phyloP scores from a whole-genome alignment of 2,888 invertebrate genomes.

The Polietes domitor region DNA sequence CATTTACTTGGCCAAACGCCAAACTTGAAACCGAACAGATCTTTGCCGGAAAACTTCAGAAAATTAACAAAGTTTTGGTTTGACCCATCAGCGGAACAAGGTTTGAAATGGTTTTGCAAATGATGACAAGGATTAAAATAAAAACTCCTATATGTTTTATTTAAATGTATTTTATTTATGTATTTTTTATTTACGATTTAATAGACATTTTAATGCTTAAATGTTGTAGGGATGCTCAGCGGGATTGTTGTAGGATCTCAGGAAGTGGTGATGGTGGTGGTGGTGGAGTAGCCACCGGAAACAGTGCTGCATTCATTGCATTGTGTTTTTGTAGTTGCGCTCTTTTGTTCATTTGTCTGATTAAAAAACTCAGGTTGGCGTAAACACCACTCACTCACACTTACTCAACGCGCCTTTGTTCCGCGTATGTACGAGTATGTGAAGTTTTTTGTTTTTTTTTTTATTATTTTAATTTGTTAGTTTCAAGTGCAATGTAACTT shows the following conservation, averaged over 20 bases:
- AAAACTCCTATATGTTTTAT: background rate
- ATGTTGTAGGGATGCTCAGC: too few relatives aligned
- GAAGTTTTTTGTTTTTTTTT: background rate
- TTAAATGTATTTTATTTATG: too few relatives aligned
- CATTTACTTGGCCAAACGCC: conserved; percentile 62
- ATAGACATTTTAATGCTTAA: too few relatives aligned
- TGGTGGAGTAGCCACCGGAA: conserved; percentile 31
- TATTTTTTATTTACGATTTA: too few relatives aligned
- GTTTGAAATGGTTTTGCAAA: background rate
- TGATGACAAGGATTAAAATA: too few relatives aligned
- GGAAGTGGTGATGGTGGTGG: conserved; percentile 7
- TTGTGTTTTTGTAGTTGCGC: conserved; percentile 21
- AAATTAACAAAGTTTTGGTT: background rate
- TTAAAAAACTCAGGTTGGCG: conserved; percentile 62
- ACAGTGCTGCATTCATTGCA: conserved; percentile 33
- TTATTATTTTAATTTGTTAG: conserved; percentile 61
- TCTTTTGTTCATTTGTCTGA: conserved; percentile 63
- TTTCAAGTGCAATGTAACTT: conserved; percentile 23
- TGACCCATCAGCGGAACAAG: background rate
- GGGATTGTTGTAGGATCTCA: too few relatives aligned
- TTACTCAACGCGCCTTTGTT: conserved; percentile 18
- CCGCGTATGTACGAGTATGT: background rate
- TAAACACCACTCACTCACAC: conserved; percentile 30
- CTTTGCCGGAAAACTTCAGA: background rate
- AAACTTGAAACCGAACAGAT: conserved; percentile 30